Evolutionary conservation across 2,888 invertebrate genomes (phyloP).

Genomic region (Miltochrista miniata): DNA sequence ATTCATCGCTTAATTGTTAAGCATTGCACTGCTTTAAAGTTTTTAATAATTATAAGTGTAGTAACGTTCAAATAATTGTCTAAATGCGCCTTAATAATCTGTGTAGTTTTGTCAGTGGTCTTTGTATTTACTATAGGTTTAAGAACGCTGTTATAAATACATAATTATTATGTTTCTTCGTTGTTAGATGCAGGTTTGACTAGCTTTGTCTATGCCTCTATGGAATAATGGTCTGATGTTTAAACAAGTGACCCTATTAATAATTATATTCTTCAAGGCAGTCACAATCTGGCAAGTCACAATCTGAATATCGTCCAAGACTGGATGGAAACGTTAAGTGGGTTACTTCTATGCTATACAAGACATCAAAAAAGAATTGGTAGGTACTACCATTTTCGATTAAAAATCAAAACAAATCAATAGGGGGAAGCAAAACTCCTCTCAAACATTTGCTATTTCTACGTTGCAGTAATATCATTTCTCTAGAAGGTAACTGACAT

Average conservation of each 20-base stretch:
- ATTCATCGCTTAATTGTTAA: conserved; percentile 61
- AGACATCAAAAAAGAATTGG: too few species aligned
- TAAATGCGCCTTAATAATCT: conserved; percentile 70
- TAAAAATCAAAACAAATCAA: too few species aligned
- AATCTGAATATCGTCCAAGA: not conserved
- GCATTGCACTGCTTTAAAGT: conserved; percentile 65
- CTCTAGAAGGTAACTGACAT: too few species aligned
- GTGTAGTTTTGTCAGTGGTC: conserved; percentile 55
- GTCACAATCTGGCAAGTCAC: conserved; percentile 26
- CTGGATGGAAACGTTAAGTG: too few species aligned
- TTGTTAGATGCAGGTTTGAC: conserved; percentile 22
- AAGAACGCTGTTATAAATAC: conserved; percentile 41
- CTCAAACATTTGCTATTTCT: too few species aligned
- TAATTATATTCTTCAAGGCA: conserved; percentile 9
- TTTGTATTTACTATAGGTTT: conserved; percentile 50
- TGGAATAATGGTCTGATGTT: conserved; percentile 18
- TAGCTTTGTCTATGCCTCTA: conserved; percentile 15
- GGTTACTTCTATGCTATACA: too few species aligned
- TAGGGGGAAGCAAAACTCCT: too few species aligned
- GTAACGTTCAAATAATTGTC: conserved; percentile 57
- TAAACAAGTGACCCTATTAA: conserved; percentile 3
- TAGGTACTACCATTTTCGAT: too few species aligned
- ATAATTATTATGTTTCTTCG: conserved; percentile 31
- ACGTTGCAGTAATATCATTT: too few species aligned
- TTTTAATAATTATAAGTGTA: conserved; percentile 59